A percentile compares a stretch with the other conserved stretches of the same genome.
Evolutionary conservation across 2,888 invertebrate species (phyloP).

Genomic region (Cephus pulcher): DNA sequence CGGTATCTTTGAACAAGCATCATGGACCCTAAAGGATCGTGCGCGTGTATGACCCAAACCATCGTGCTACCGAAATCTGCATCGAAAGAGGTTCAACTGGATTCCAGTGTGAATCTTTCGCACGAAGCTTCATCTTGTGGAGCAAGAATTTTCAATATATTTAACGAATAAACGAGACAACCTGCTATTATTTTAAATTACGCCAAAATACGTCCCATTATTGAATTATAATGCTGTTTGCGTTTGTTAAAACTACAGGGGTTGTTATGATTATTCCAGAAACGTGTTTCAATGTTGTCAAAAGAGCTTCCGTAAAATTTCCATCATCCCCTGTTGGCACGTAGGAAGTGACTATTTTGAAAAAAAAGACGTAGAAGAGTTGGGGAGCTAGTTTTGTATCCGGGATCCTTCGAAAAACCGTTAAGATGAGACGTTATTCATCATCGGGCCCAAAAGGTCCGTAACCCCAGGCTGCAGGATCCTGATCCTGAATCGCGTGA

Average conservation of each 20-base stretch:
- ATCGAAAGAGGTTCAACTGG: not conserved
- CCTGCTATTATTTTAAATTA: not conserved
- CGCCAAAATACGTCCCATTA: not conserved
- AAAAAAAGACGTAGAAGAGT: not conserved
- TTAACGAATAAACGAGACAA: not conserved
- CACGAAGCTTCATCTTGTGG: not conserved
- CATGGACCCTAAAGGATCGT: not conserved
- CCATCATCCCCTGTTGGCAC: not conserved
- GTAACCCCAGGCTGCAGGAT: not conserved
- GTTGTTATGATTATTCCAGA: not conserved
- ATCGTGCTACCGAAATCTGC: conserved; percentile 1
- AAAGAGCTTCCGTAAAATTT: not conserved
- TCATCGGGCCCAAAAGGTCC: not conserved
- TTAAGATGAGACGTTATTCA: not conserved
- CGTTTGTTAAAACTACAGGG: not conserved
- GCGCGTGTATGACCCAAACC: not conserved
- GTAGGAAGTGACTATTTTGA: not conserved
- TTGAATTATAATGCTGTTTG: not conserved
- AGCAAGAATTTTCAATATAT: not conserved
- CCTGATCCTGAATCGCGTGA: not conserved
- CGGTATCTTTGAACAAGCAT: not conserved
- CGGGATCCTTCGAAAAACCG: not conserved
- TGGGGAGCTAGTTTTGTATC: not conserved
- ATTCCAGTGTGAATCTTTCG: not conserved
- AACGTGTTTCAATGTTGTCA: not conserved